Base-by-base conservation (phyloP, 2,888 invertebrate species). In the Tachina fera region DNA sequence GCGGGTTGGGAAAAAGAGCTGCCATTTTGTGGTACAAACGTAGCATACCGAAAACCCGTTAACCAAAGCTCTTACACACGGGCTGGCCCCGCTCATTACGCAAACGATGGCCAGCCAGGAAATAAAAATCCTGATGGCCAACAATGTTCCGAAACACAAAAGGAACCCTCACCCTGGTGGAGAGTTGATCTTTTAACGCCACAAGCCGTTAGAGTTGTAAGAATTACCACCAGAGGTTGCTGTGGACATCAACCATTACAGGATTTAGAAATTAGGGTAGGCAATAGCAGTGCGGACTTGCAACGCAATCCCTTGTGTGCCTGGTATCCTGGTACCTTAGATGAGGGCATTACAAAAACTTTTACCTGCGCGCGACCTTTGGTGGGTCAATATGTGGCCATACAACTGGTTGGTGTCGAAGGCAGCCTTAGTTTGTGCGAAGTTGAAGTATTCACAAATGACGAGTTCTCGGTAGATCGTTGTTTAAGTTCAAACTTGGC, bases 101-200 rank as follows among this genome's bases (percentile, higher is more conserved):
- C 97, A 14, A 98, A 98, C 90, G 98, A 98, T 90, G 98, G 98
- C 0, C 96, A 97, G 91, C 90, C 91, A 14, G 93, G 98, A 2
- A 97, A 97, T 91, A 91, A 92, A 51, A 96, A 97, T 83, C 97
- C 97, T 90, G 97, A 98, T 89, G 97, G 97, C 14, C 96, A 96
- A 91, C 94, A 96, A 86, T 98, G 98, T 92, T 97, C 97, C 0
- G 97, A 98, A 93, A 98, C 98, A 0, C 96, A 96, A 91, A 95
- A 96, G 84, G 98, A 98, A 90, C 96, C 96, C 0, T 97, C 97
- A 31, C 98, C 98, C 0, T 98, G 97, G 97, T 98, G 98, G 98
- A 96, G 96, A 89, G 97, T 98, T 10, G 97, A 98, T 92, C 93
- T 98, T 63, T 94, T 98, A 53, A 94, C 96, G 80, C 96, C 97